Base-by-base conservation (phyloP, 2,888 invertebrate species). In the Habroteleia sp. region DNA sequence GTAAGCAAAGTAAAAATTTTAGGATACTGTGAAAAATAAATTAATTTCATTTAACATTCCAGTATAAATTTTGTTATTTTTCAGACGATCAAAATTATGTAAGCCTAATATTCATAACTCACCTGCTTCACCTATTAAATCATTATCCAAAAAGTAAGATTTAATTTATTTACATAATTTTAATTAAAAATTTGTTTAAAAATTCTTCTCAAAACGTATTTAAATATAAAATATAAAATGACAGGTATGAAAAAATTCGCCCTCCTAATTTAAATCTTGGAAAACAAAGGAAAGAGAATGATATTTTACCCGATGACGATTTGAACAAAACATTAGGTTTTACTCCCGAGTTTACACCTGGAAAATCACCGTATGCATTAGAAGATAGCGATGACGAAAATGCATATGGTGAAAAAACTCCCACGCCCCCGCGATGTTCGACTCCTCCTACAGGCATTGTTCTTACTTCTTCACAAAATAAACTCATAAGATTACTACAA, bases 381-480 rank as follows among this genome's bases (percentile, higher is more conserved):
- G 7, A 77, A 3, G 79, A 82, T 29, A 75, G 83, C 33, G 83
- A 83, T 23, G 82, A 84, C 16, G 84, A 85, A 65, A 81, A 85
- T 60, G 81, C 82, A 23, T 84, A 80, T 69, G 83, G 83, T 16
- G 83, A 85, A 41, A 79, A 79, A 48, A 87, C 85, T 5, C 86
- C 85, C 2, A 84, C 85, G 2, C 85, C 85, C 3, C 82, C 85
- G 13, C 80, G 78, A 50, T 85, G 81, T 54, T 82, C 79, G 44
- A 84, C 84, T 5, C 87, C 87, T 4, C 86, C 87, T 3, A 77
- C 74, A 31, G 83, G 84, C 44, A 81, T 84, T 76, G 77, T 83
- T 8, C 66, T 85, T 2, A 80, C 82, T 69, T 77, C 77, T 6
- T 77, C 76, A 42, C 80, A 84, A 71, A 74, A 76, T 20, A 82